Evolutionary conservation across 2,113 vertebrate species (phyloP).

Genomic region (Vidua macroura): DNA sequence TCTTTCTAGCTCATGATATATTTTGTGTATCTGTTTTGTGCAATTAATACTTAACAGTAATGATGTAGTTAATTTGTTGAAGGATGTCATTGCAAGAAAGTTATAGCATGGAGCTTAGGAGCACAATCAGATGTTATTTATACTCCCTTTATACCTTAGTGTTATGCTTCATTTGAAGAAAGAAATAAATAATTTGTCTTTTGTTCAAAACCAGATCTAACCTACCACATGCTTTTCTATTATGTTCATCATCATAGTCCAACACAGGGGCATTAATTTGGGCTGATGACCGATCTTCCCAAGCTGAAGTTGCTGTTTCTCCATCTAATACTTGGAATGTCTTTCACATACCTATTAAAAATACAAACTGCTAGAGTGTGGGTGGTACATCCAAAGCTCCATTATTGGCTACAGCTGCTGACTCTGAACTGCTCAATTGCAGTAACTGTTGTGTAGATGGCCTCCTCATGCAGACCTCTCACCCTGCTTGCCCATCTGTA

Average conservation of each 20-base stretch:
- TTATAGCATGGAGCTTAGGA: constrained; percentile 64
- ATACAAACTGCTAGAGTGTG: too few relatives aligned
- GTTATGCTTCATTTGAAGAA: constrained; percentile 50
- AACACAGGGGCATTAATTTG: not conserved
- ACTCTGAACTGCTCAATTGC: not conserved
- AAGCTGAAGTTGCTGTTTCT: not conserved
- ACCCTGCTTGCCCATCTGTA: not conserved
- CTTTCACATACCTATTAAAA: not conserved
- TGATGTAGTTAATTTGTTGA: constrained; percentile 68
- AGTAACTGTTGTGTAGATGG: too few relatives aligned
- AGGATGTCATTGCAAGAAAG: constrained; percentile 66
- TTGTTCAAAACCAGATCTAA: constrained; percentile 53
- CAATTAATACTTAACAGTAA: constrained; percentile 64
- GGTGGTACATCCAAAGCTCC: not conserved
- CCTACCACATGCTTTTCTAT: constrained; percentile 33
- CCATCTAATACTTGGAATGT: not conserved
- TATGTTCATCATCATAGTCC: not conserved
- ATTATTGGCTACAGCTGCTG: not conserved
- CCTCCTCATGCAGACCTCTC: not conserved
- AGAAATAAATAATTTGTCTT: constrained; percentile 65
- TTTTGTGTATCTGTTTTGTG: constrained; percentile 67
- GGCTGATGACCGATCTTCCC: not conserved
- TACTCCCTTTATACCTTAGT: constrained; percentile 44
- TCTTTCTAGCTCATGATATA: constrained; percentile 65
- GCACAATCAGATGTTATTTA: constrained; percentile 69